phyloP scores from a whole-genome alignment of 64 coral and sea anemone genomes.

The Pocillopora verrucosa region DNA sequence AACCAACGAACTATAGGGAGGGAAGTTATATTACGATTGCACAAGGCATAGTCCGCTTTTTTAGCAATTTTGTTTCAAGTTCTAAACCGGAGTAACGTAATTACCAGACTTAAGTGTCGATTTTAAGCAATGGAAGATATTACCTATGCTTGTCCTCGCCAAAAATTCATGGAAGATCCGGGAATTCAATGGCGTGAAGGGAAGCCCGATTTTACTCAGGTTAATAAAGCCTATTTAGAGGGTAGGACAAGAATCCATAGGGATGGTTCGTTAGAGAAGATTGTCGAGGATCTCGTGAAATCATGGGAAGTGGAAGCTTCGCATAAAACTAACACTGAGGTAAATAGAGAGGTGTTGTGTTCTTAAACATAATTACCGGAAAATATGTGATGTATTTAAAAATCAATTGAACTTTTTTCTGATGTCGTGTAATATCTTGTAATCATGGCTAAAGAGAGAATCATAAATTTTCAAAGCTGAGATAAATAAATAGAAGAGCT shows the following conservation, averaged over 20 bases:
- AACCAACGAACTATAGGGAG: too few species aligned
- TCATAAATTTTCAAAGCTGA: too few species aligned
- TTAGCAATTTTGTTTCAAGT: too few species aligned
- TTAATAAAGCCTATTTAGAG: conserved; percentile 55
- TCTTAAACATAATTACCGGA: too few species aligned
- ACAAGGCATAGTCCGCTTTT: too few species aligned
- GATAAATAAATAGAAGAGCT: too few species aligned
- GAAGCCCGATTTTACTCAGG: conserved; percentile 71
- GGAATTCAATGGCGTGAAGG: conserved; percentile 77
- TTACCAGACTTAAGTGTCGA: not conserved
- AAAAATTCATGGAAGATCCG: conserved; percentile 69
- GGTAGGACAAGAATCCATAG: conserved; percentile 69
- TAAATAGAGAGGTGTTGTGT: not conserved
- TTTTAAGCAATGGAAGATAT: not conserved
- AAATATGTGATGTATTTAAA: too few species aligned
- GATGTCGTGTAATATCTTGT: too few species aligned
- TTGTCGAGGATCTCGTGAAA: conserved; percentile 93
- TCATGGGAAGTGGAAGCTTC: conserved; percentile 96
- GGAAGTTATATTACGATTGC: too few species aligned
- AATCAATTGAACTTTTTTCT: too few species aligned
- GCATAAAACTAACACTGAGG: conserved; percentile 66
- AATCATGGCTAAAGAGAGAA: too few species aligned
- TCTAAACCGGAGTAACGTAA: not conserved
- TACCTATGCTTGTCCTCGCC: conserved; percentile 10
- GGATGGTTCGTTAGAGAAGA: conserved; percentile 74